A percentile compares a stretch with the other conserved stretches of the same genome.
Conservation (phyloP, 2,888 invertebrate genomes). For the Diarsia rubi region DNA sequence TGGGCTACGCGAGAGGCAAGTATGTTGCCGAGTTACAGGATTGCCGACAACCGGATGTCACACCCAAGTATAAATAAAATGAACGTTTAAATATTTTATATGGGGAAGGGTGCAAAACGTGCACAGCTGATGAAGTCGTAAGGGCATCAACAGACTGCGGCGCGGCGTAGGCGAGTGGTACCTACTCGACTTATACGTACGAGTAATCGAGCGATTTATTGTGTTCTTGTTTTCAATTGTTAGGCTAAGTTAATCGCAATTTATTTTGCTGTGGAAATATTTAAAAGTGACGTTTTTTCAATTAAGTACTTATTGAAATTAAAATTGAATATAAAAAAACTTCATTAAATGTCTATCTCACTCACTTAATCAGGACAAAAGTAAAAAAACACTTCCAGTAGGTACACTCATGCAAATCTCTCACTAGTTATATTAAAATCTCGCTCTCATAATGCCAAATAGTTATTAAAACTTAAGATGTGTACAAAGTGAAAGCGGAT, state of each 20-base stretch:
- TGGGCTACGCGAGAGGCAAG: constrained; percentile 62
- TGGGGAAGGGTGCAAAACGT: constrained; percentile 47
- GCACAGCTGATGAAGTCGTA: constrained; percentile 54
- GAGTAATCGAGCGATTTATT: background rate
- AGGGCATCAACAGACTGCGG: constrained; percentile 31
- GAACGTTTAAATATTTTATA: constrained; percentile 62
- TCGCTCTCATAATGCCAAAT: constrained; percentile 1
- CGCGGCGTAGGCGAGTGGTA: constrained; percentile 11
- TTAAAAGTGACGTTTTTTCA: no score
- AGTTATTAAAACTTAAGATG: constrained; percentile 54
- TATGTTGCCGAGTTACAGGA: constrained; percentile 64
- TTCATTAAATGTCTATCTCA: background rate
- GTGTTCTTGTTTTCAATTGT: background rate
- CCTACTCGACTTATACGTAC: background rate
- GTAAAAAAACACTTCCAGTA: background rate
- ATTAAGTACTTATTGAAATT: background rate
- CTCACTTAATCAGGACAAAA: background rate
- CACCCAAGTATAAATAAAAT: constrained; percentile 60
- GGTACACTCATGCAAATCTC: background rate
- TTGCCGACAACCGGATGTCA: constrained; percentile 46
- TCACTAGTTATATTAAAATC: background rate
- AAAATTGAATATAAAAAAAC: background rate
- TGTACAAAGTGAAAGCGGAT: constrained; percentile 75
- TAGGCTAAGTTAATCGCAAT: background rate
- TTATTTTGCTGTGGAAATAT: no score